Evolutionary conservation across 2,113 vertebrate genomes (phyloP).

Genomic region (Glaucomys volans): DNA sequence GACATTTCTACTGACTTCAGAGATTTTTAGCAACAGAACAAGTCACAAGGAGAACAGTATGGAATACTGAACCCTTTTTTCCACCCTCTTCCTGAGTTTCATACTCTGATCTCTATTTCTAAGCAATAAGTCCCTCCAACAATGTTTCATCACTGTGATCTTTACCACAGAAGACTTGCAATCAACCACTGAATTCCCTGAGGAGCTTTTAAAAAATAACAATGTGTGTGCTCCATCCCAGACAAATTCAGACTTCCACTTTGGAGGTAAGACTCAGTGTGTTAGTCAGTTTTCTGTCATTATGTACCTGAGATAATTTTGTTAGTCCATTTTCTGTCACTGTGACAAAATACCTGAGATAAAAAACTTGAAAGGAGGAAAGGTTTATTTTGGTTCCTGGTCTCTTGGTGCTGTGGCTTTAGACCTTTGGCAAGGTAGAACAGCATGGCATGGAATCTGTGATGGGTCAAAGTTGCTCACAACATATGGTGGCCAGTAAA

Average conservation of each 20-base stretch:
- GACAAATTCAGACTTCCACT: neutral
- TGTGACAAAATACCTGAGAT: neutral
- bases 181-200: neutral
- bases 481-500: too few species aligned
- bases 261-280: neutral
- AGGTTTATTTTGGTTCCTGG: neutral
- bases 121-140: neutral
- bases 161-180: neutral
- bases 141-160: neutral
- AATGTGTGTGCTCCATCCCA: neutral
- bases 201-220: neutral
- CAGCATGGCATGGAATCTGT: neutral
- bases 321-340: neutral
- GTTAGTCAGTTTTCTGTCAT: neutral
- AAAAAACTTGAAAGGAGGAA: neutral
- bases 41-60: neutral
- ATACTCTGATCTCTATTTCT: neutral
- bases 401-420: neutral
- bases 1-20: neutral
- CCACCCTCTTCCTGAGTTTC: neutral
- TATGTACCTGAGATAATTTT: neutral
- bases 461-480: neutral
- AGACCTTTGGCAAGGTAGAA: neutral
- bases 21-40: neutral
- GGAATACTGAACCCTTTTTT: neutral